Evolutionary conservation across 1,140 invertebrate genomes (phyloP).

Genomic region (Drosophila neocordata): DNA sequence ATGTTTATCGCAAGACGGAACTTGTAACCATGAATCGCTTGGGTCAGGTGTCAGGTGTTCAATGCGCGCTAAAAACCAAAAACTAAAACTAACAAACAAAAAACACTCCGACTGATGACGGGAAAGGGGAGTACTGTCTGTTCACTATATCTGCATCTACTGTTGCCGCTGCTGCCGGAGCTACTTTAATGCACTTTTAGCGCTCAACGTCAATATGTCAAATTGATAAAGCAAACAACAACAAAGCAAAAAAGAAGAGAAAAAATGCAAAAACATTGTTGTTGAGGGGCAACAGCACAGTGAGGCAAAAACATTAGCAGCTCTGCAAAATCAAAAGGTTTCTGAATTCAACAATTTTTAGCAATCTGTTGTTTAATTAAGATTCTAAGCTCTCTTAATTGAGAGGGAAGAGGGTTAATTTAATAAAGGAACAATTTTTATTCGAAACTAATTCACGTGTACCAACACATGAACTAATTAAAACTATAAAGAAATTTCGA

Average conservation of each 20-base stretch:
- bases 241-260: constrained; percentile 6
- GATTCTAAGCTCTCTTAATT: too few species aligned
- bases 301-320: constrained; percentile 9
- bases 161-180: constrained; percentile 23
- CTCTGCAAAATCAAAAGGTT: neutral
- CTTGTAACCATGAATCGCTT: constrained; percentile 60
- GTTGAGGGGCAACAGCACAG: constrained; percentile 51
- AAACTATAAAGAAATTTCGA: too few species aligned
- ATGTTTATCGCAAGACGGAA: neutral
- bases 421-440: too few species aligned
- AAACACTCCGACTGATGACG: constrained; percentile 25
- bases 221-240: constrained; percentile 61
- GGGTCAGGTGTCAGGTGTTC: constrained; percentile 71
- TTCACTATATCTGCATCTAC: constrained; percentile 49
- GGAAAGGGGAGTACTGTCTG: constrained; percentile 2
- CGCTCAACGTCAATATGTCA: constrained; percentile 79
- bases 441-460: too few species aligned
- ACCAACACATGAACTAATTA: too few species aligned
- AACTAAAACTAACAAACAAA: constrained; percentile 6
- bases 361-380: too few species aligned
- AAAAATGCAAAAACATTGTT: constrained; percentile 59
- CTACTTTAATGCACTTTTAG: constrained; percentile 79
- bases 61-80: constrained; percentile 22
- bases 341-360: too few species aligned
- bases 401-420: too few species aligned